Evolutionary conservation across 2,113 vertebrate genomes (phyloP).

Genomic region (Tilapia sparmanii): DNA sequence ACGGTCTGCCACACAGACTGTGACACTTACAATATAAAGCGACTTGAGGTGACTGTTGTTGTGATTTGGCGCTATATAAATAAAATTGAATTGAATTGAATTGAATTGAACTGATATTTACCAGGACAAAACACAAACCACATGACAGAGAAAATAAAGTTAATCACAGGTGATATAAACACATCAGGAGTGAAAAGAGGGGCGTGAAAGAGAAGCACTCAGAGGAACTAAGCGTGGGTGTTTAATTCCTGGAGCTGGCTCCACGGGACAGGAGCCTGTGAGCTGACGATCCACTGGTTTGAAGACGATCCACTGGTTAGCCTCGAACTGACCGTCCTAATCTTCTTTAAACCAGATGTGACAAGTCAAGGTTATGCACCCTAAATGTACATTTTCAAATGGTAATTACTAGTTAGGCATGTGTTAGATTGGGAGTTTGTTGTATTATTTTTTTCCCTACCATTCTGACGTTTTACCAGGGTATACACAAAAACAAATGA

Average conservation of each 20-base stretch:
- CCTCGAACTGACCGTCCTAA: not conserved
- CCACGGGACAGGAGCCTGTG: not conserved
- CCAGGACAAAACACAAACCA: not conserved
- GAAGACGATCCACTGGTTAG: not conserved
- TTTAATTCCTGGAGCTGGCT: not conserved
- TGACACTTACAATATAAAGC: not conserved
- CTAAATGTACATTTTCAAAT: not conserved
- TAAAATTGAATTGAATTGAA: not conserved
- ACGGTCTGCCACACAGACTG: too few relatives aligned
- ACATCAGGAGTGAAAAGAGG: not conserved
- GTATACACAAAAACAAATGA: not conserved
- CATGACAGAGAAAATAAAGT: not conserved
- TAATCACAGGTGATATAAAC: not conserved
- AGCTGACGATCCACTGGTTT: not conserved
- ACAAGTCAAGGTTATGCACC: not conserved
- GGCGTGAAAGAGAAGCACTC: not conserved
- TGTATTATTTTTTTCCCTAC: not conserved
- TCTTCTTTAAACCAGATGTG: not conserved
- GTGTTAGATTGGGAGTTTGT: not conserved
- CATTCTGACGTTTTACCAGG: not conserved
- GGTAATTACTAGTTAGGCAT: not conserved
- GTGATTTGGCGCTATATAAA: not conserved
- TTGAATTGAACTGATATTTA: not conserved
- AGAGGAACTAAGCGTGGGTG: not conserved
- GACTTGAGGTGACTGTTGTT: not conserved